These are phyloP conservation scores for Zeugodacus cucurbitae DNA, from an alignment of 1,140 invertebrate genomes.

Conservation along the genomic window DNA sequence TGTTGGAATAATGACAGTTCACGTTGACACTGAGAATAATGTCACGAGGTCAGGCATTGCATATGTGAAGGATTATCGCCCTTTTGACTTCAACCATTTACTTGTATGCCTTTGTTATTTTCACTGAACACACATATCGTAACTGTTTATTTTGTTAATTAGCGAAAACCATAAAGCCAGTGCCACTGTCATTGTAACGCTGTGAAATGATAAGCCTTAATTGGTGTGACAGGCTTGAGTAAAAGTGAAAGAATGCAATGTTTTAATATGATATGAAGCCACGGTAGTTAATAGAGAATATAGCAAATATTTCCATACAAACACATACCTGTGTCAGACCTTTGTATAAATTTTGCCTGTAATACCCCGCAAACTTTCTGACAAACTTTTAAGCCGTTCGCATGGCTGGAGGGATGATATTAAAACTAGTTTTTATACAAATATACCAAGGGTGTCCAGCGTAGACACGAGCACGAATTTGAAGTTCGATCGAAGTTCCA, in stretches of 20 bases:
- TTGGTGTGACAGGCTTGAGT: neutral
- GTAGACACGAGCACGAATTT: too few species aligned
- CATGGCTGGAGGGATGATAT: too few species aligned
- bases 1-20: neutral
- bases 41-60: slow-evolving; percentile 20
- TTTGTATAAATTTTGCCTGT: too few species aligned
- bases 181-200: neutral
- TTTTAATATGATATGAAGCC: too few species aligned
- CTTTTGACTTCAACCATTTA: slow-evolving; percentile 15
- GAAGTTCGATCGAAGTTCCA: too few species aligned
- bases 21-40: slow-evolving; percentile 37
- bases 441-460: too few species aligned
- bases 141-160: slow-evolving; percentile 32
- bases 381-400: too few species aligned
- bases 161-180: neutral
- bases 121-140: neutral
- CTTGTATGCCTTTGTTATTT: neutral
- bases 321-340: too few species aligned
- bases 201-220: slow-evolving; percentile 9
- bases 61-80: slow-evolving; percentile 9
- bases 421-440: too few species aligned
- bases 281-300: too few species aligned
- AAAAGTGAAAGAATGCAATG: neutral
- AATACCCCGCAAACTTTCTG: too few species aligned
- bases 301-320: too few species aligned